Percentiles rank a stretch among this genome's conserved stretches.
These are phyloP conservation scores for Coregonus ussuriensis DNA, from an alignment of 2,797 vertebrate species.

Conservation along the genomic window DNA sequence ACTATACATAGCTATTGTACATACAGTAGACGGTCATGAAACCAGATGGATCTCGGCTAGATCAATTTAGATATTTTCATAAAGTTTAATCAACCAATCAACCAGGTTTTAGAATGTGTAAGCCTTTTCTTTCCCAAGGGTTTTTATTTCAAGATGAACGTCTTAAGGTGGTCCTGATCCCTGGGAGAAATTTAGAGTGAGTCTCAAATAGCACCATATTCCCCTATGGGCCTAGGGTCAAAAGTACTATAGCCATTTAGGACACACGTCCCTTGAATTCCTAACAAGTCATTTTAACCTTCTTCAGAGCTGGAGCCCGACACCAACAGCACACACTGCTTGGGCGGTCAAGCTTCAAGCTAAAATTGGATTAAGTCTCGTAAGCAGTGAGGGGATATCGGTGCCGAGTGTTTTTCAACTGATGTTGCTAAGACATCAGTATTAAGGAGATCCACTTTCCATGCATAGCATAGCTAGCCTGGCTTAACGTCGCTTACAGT, in stretches of 20 bases:
- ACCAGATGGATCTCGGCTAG: no score
- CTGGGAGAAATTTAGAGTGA: no score
- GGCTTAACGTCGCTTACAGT: constrained; percentile 36
- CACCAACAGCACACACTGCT: constrained; percentile 45
- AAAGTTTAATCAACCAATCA: neutral
- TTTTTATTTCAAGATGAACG: neutral
- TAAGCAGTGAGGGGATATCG: constrained; percentile 75
- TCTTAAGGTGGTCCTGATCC: neutral
- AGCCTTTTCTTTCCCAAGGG: no score
- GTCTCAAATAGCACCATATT: no score
- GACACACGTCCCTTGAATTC: no score
- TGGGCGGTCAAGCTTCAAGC: constrained; percentile 61
- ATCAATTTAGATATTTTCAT: neutral
- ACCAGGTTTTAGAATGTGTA: neutral
- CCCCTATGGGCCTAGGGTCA: no score
- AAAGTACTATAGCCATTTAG: no score
- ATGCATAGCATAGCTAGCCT: constrained; percentile 67
- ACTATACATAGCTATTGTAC: no score
- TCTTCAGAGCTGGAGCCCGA: constrained; percentile 34
- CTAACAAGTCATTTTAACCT: constrained; percentile 49
- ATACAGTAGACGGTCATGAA: no score
- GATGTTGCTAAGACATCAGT: constrained; percentile 73
- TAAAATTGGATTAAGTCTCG: constrained; percentile 76
- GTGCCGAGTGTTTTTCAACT: constrained; percentile 66
- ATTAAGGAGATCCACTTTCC: constrained; percentile 70